Evolutionary conservation across 1,140 invertebrate genomes (phyloP), one percentile per base, ranked within the genome.

Genomic region (Conus ventricosus): DNA sequence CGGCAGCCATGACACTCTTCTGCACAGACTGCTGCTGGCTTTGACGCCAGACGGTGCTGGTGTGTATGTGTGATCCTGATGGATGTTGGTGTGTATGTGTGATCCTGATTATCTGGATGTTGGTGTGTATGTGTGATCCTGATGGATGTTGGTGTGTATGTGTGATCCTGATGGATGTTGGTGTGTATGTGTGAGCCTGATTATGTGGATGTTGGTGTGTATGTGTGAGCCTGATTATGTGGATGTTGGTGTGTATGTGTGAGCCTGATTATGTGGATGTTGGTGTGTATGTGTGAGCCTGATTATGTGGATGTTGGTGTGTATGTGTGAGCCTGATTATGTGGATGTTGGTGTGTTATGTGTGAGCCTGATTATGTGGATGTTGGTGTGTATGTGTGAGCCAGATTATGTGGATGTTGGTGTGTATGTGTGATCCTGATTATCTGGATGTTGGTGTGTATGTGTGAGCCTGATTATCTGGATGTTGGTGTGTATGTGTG

Each of bases 11-110:
- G 87, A 90, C 15, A 86, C 27, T 57, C 63, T 92, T 25, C 83
- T 90, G 39, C 55, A 76, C 27, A 78, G 92, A 84, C 82, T 93
- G 60, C 11, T 91, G 10, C 17, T 84, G 67, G 81, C 90, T 4
- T 67, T 92, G 4, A 75, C 83, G 27, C 75, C 88, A 20, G 84
- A 90, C 57, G 57, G 57, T 15, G 57, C 57, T 60, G 57, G 57
- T 60, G 57, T 60, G 57, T 60, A 15, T 60, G 57, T 8, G 57
- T 60, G 57, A 39, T 39, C 39, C 39, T 39, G 39, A 39, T 60
- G 57, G 8, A 15, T 60, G 57, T 60, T 0, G 4, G 57, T 60
- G 57, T 60, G 57, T 60, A 4, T 8, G 57, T 60, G 57, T 60
- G 55, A 57, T 57, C 6, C n/a, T n/a, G n/a, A n/a, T n/a, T n/a